Conservation (phyloP, 2,888 invertebrate genomes). For the Drosophila mimetica region DNA sequence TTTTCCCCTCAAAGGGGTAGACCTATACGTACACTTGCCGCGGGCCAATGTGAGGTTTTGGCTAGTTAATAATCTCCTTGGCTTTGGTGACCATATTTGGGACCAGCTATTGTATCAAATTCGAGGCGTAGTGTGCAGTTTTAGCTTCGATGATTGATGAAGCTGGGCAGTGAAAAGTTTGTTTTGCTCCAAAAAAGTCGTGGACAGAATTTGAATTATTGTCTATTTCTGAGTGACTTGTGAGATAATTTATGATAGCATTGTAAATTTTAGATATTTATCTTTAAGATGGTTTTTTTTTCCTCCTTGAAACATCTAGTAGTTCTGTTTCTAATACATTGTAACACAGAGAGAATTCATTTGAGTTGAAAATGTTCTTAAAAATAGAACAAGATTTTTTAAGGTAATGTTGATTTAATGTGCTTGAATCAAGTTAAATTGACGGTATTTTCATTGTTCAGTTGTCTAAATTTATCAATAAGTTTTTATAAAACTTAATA, state of each 20-base stretch:
- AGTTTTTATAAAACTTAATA: too few species aligned
- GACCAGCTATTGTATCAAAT: conserved; percentile 16
- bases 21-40: conserved; percentile 22
- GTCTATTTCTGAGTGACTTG: not conserved
- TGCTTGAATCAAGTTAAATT: too few species aligned
- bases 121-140: conserved; percentile 30
- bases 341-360: too few species aligned
- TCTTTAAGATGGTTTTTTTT: too few species aligned
- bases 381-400: too few species aligned
- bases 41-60: conserved; percentile 34
- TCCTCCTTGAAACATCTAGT: too few species aligned
- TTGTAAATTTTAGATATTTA: not conserved
- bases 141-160: conserved; percentile 59
- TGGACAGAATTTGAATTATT: not conserved
- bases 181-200: conserved; percentile 2
- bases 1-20: conserved; percentile 9
- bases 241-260: not conserved
- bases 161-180: not conserved
- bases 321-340: too few species aligned
- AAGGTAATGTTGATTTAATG: too few species aligned
- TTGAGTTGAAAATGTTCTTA: too few species aligned
- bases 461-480: too few species aligned
- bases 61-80: conserved; percentile 31
- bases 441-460: too few species aligned
- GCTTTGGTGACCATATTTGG: conserved; percentile 46